phyloP scores from a whole-genome alignment of 2,888 invertebrate species.

The Fragum sueziense region DNA sequence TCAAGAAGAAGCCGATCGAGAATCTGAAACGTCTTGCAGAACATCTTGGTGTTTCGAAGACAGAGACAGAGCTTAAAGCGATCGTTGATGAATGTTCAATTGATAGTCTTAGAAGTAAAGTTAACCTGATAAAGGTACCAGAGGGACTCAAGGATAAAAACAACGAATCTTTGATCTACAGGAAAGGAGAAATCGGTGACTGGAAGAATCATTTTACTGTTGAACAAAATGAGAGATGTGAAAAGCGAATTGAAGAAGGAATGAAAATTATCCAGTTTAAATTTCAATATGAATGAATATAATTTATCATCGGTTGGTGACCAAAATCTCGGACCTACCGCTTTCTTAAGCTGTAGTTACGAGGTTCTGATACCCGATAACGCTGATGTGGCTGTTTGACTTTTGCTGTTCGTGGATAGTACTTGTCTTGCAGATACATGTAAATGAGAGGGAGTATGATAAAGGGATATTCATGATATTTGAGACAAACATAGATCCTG shows the following conservation, averaged over 20 bases:
- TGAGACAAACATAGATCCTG: no score
- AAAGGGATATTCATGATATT: no score
- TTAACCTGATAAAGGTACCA: background rate
- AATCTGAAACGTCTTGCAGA: conserved; percentile 2
- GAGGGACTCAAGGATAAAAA: background rate
- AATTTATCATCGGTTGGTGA: no score
- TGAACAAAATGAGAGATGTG: background rate
- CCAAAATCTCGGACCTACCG: no score
- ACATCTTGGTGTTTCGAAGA: conserved; percentile 6
- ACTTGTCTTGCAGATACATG: no score
- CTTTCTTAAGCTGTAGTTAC: no score
- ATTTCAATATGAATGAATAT: background rate
- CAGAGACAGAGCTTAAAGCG: background rate
- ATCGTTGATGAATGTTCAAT: background rate
- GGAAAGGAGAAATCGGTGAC: conserved; percentile 8
- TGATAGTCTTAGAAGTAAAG: background rate
- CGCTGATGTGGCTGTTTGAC: no score
- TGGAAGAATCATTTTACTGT: conserved; percentile 21
- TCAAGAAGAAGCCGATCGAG: background rate
- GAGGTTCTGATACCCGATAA: no score
- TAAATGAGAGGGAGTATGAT: no score
- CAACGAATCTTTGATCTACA: background rate
- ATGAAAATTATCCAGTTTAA: background rate
- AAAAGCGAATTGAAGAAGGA: background rate
- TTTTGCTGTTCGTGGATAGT: no score